Evolutionary conservation across 2,888 invertebrate species (phyloP).

Genomic region (Operophtera brumata): DNA sequence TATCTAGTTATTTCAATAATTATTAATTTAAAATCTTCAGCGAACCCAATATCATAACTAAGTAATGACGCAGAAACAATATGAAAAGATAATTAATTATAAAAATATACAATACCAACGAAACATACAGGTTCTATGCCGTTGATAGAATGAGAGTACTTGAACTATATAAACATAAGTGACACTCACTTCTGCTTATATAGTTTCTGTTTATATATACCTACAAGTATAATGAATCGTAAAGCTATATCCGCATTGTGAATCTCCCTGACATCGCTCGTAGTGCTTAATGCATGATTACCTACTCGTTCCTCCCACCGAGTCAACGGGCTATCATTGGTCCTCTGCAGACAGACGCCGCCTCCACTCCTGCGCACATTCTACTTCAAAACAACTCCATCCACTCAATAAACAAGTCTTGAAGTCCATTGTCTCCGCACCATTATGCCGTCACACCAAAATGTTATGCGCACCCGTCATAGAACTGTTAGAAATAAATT

Average conservation of each 20-base stretch:
- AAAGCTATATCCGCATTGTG: constrained; percentile 55
- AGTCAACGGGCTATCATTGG: constrained; percentile 67
- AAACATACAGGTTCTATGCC: constrained; percentile 11
- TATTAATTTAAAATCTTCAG: no score
- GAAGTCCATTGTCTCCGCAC: constrained; percentile 73
- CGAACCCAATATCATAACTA: no score
- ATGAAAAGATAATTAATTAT: neutral
- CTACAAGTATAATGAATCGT: constrained; percentile 53
- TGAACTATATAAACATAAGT: constrained; percentile 40
- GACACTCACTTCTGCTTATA: no score
- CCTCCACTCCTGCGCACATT: constrained; percentile 75
- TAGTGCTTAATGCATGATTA: constrained; percentile 68
- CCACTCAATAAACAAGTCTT: constrained; percentile 77
- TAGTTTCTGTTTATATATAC: no score
- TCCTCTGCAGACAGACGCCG: constrained; percentile 62
- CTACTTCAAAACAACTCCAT: constrained; percentile 76
- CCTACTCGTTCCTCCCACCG: constrained; percentile 70
- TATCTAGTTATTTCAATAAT: no score
- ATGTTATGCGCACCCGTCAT: constrained; percentile 61
- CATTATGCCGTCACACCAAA: constrained; percentile 68
- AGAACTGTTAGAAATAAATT: constrained; percentile 64
- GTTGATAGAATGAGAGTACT: constrained; percentile 43
- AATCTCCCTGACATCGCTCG: constrained; percentile 52
- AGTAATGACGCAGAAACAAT: no score
- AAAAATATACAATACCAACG: neutral